These are phyloP conservation scores for Candoia aspera DNA, from an alignment of 2,113 vertebrate genomes.

Conservation along the genomic window DNA sequence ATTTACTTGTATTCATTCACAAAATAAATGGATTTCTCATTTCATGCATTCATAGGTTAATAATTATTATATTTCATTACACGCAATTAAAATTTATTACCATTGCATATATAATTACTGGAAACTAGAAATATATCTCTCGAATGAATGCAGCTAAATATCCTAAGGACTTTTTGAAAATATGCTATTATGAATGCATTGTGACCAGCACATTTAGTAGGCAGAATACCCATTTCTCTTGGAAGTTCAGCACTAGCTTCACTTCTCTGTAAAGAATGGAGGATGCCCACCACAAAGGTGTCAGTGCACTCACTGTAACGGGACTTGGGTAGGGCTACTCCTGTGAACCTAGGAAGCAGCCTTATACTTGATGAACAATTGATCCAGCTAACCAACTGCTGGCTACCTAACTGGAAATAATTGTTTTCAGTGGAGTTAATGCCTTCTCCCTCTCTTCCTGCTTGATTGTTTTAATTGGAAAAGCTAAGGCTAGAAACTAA, in stretches of 20 bases:
- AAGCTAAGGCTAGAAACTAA: neutral
- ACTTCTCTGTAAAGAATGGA: neutral
- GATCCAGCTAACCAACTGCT: too few species aligned
- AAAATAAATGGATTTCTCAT: conserved; percentile 30
- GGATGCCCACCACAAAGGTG: neutral
- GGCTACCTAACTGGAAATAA: neutral
- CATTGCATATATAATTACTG: conserved; percentile 22
- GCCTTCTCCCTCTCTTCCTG: neutral
- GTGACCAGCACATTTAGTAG: neutral
- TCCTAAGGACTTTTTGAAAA: neutral
- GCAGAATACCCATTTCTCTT: neutral
- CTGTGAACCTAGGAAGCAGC: neutral
- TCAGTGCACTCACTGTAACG: neutral
- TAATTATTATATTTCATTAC: conserved; percentile 31
- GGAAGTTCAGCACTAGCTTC: neutral
- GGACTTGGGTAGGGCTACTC: neutral
- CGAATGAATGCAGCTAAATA: neutral
- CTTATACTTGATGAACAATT: neutral
- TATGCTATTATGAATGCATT: neutral
- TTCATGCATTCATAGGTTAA: conserved; percentile 28
- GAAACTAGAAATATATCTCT: conserved; percentile 17
- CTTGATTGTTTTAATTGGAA: neutral
- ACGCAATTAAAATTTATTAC: conserved; percentile 31
- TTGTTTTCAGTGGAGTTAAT: too few species aligned
- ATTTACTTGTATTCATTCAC: conserved; percentile 26